Conservation (phyloP, 2,888 invertebrate species). For the Barypeithes pellucidus region DNA sequence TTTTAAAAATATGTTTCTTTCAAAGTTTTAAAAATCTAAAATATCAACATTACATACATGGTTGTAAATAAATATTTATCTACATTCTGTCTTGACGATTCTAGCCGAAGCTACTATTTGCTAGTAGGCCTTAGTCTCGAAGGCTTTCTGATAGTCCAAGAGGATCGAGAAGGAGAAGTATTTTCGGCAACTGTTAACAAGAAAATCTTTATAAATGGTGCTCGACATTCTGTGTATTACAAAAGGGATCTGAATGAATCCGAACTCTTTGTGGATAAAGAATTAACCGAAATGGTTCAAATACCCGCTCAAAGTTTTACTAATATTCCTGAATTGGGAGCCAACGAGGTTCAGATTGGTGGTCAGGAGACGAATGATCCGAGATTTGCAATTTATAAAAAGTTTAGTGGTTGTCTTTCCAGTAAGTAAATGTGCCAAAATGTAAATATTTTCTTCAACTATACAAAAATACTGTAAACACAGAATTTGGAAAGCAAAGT, state of each 20-base stretch:
- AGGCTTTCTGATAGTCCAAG: constrained; percentile 88
- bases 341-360: constrained; percentile 90
- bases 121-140: constrained; percentile 87
- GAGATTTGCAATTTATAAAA: constrained; percentile 86
- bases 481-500: too few relatives aligned
- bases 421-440: constrained; percentile 75
- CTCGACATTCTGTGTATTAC: constrained; percentile 84
- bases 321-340: constrained; percentile 79
- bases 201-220: constrained; percentile 87
- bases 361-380: constrained; percentile 90
- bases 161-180: constrained; percentile 84
- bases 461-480: too few relatives aligned
- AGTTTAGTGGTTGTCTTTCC: constrained; percentile 91
- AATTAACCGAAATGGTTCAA: constrained; percentile 80
- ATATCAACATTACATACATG: too few relatives aligned
- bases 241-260: constrained; percentile 82
- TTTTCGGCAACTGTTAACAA: constrained; percentile 84
- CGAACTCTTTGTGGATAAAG: constrained; percentile 83
- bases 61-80: too few relatives aligned
- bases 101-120: constrained; percentile 86
- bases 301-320: constrained; percentile 80
- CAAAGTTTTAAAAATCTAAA: too few relatives aligned
- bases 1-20: too few relatives aligned
- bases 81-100: background rate
- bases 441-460: too few relatives aligned